phyloP scores from a whole-genome alignment of 2,113 vertebrate species.

The Sorex araneus region DNA sequence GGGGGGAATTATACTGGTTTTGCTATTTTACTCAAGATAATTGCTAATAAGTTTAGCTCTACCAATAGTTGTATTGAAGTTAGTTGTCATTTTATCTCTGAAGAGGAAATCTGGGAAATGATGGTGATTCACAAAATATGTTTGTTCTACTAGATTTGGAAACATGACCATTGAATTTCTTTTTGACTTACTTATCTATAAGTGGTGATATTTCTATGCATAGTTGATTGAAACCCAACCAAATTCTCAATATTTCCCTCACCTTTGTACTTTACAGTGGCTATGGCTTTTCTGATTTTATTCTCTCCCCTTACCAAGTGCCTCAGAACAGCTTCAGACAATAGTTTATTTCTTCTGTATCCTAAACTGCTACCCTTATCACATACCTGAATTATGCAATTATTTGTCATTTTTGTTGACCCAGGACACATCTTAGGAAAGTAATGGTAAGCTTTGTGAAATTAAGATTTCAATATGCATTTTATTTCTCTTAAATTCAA shows the following conservation, averaged over 20 bases:
- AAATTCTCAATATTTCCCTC: not conserved
- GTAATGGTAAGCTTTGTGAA: slow-evolving; percentile 35
- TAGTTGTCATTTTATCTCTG: slow-evolving; percentile 15
- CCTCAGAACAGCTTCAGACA: accelerated
- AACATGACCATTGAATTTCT: not conserved
- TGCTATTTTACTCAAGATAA: not conserved
- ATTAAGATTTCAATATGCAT: not conserved
- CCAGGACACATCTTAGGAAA: not conserved
- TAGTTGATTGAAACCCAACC: not conserved
- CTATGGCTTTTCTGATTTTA: accelerated
- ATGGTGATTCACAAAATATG: slow-evolving; percentile 1
- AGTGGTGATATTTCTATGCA: not conserved
- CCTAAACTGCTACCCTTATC: not conserved
- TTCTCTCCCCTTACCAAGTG: accelerated
- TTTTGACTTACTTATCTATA: not conserved
- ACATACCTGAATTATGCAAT: not conserved
- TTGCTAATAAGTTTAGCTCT: not conserved
- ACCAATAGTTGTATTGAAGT: slow-evolving; percentile 4
- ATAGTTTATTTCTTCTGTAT: slow-evolving; percentile 45
- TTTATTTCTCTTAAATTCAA: slow-evolving; percentile 48
- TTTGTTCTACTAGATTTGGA: not conserved
- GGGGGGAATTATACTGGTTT: too few relatives aligned
- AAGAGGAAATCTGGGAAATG: not conserved
- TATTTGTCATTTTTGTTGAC: not conserved
- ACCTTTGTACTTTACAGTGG: not conserved